These are phyloP conservation scores for Rhinolophus sinicus DNA, from an alignment of 2,113 vertebrate genomes.

Conservation along the genomic window DNA sequence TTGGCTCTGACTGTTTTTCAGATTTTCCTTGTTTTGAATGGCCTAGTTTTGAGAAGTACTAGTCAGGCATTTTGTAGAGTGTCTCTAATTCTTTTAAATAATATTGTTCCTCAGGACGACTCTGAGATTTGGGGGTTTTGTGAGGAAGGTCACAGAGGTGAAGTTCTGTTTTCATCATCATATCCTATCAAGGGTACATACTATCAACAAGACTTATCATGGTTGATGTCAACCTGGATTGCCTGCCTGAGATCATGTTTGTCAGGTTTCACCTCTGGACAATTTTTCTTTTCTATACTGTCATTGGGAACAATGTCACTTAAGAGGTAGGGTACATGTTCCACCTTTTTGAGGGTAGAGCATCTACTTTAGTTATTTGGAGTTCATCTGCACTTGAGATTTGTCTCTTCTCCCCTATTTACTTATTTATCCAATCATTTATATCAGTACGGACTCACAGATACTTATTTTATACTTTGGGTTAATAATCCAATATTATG, in stretches of 20 bases:
- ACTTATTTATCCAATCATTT: not conserved
- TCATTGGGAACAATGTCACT: not conserved
- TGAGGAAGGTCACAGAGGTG: not conserved
- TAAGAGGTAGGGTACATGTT: not conserved
- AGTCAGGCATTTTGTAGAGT: not conserved
- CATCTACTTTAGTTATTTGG: not conserved
- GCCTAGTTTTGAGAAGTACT: not conserved
- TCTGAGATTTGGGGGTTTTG: not conserved
- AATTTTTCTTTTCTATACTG: not conserved
- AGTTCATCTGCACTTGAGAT: not conserved
- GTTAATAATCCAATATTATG: not conserved
- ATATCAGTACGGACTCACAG: too few relatives aligned
- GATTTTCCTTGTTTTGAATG: not conserved
- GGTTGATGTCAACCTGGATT: not conserved
- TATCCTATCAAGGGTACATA: not conserved
- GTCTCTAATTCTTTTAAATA: not conserved
- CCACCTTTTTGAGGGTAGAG: not conserved
- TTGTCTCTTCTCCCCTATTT: not conserved
- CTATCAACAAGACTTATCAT: not conserved
- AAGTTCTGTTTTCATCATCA: not conserved
- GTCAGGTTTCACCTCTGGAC: not conserved
- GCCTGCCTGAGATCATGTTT: not conserved
- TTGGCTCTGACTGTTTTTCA: not conserved
- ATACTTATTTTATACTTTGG: not conserved
- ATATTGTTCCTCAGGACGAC: not conserved